Evolutionary conservation across 2,888 invertebrate species (phyloP).

Genomic region (Aelia acuminata): DNA sequence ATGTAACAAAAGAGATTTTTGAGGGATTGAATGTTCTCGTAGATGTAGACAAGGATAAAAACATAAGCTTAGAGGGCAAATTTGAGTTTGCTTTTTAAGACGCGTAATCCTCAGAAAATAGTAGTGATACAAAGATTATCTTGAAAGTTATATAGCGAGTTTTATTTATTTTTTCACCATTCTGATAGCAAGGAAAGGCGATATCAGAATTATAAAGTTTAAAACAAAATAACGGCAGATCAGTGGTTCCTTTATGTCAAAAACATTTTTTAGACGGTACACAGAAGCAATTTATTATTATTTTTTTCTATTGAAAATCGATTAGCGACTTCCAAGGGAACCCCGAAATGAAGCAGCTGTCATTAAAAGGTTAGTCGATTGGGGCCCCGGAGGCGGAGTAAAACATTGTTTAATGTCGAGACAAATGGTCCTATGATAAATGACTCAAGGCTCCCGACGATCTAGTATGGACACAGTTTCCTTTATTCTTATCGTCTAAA

Average conservation of each 20-base stretch:
- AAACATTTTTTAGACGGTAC: background rate
- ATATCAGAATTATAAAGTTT: too few species aligned
- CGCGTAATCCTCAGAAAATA: too few species aligned
- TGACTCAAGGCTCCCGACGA: background rate
- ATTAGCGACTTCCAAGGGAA: background rate
- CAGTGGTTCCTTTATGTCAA: background rate
- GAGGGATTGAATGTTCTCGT: too few species aligned
- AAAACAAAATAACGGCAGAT: background rate
- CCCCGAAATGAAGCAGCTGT: constrained; percentile 28
- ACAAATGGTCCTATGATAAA: constrained; percentile 46
- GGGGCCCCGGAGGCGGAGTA: background rate
- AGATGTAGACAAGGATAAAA: too few species aligned
- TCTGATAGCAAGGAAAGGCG: too few species aligned
- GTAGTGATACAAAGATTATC: too few species aligned
- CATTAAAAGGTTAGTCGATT: constrained; percentile 44
- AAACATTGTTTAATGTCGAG: constrained; percentile 46
- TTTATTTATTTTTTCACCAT: too few species aligned
- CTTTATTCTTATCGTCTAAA: background rate
- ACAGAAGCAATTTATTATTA: background rate
- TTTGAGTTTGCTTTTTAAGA: too few species aligned
- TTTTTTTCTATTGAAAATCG: background rate
- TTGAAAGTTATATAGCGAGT: too few species aligned
- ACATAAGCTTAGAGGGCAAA: too few species aligned
- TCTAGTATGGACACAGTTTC: background rate
- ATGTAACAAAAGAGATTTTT: too few species aligned